A percentile compares a stretch with the other conserved stretches of the same genome.
These are phyloP conservation scores for Physeter macrocephalus DNA, from an alignment of 2,113 vertebrate species.

Conservation along the genomic window DNA sequence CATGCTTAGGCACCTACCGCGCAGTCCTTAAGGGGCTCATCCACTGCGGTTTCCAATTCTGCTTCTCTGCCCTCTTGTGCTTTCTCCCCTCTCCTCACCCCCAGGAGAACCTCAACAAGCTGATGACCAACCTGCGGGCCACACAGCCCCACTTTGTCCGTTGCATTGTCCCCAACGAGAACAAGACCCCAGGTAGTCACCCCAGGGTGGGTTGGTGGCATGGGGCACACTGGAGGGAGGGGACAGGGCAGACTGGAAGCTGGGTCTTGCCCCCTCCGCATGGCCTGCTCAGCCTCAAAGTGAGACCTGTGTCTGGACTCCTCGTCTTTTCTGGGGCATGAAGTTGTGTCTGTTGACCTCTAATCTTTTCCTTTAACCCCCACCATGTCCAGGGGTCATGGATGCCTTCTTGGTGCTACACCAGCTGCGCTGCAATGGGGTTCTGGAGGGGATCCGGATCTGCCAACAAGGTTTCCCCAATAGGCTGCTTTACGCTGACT, in stretches of 20 bases:
- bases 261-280: neutral
- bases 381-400: constrained; percentile 79
- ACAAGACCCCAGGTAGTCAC: constrained; percentile 90
- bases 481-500: constrained; percentile 85
- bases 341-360: neutral
- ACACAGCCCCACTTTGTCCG: constrained; percentile 96
- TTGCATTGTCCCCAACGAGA: constrained; percentile 96
- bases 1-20: rapidly evolving
- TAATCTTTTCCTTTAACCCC: neutral
- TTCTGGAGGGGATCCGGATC: constrained; percentile 89
- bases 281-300: neutral
- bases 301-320: neutral
- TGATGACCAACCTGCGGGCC: constrained; percentile 95
- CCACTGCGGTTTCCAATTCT: constrained; percentile 23
- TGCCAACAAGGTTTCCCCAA: constrained; percentile 90
- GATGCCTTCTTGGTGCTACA: constrained; percentile 87
- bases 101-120: constrained; percentile 96
- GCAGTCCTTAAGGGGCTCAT: rapidly evolving
- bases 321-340: neutral
- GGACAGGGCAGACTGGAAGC: neutral
- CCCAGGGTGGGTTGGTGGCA: neutral
- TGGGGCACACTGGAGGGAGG: neutral
- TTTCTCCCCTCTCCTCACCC: neutral
- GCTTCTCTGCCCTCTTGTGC: constrained; percentile 54
- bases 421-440: constrained; percentile 88